Conservation (phyloP, 2,797 vertebrate genomes). For the Coregonus ussuriensis region DNA sequence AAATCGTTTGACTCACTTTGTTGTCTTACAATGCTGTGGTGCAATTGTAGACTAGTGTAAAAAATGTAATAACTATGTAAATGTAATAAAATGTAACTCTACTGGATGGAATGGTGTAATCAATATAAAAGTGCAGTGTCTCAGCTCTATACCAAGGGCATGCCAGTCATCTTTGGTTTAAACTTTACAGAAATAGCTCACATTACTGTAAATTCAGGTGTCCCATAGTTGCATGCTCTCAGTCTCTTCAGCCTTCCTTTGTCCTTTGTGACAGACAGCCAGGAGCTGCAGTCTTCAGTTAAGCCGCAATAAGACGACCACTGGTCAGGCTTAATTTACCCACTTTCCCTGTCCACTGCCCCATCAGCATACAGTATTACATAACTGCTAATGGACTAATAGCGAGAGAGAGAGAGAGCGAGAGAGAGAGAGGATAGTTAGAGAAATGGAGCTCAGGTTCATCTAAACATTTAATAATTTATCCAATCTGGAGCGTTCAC, state of each 20-base stretch:
- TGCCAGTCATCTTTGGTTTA: slow-evolving; percentile 40
- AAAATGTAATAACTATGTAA: neutral
- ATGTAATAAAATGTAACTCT: too few species aligned
- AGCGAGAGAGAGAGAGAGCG: slow-evolving; percentile 38
- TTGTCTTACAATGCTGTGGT: slow-evolving; percentile 27
- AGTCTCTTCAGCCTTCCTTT: slow-evolving; percentile 41
- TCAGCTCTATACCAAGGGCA: slow-evolving; percentile 49
- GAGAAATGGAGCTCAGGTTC: slow-evolving; percentile 76
- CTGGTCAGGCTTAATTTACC: slow-evolving; percentile 77
- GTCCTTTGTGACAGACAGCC: slow-evolving; percentile 35
- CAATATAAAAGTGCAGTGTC: slow-evolving; percentile 2
- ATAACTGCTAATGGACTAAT: slow-evolving; percentile 77
- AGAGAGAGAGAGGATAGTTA: slow-evolving; percentile 49
- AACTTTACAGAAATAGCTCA: slow-evolving; percentile 45
- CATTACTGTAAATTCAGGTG: slow-evolving; percentile 56
- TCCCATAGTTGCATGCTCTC: slow-evolving; percentile 24
- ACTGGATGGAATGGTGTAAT: neutral
- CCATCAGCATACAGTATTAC: slow-evolving; percentile 77
- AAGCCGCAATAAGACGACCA: slow-evolving; percentile 59
- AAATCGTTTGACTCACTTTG: slow-evolving; percentile 47
- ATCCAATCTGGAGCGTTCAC: slow-evolving; percentile 71
- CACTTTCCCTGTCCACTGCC: slow-evolving; percentile 71
- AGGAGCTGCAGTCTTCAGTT: slow-evolving; percentile 42
- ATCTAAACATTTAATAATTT: slow-evolving; percentile 82
- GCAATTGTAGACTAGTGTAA: neutral